Percentiles rank a stretch among this genome's conserved stretches.
Conservation (phyloP, 23 tunicate genomes). For the Oikopleura dioica region DNA sequence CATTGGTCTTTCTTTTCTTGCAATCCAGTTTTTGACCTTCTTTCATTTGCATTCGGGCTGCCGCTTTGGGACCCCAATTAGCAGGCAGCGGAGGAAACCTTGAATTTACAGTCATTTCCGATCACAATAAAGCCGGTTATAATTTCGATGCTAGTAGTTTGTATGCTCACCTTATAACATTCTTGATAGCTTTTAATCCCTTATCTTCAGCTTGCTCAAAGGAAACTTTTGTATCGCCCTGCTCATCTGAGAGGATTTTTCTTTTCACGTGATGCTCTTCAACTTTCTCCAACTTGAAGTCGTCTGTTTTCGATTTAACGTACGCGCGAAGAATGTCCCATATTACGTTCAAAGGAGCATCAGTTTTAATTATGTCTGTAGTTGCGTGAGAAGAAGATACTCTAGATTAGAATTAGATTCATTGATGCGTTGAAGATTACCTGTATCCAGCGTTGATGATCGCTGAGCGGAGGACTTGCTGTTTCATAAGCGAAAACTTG, state of each 20-base stretch:
- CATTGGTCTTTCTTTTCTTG: neutral
- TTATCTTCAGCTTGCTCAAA: neutral
- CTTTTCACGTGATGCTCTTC: neutral
- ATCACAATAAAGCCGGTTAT: too few species aligned
- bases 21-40: neutral
- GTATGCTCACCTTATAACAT: neutral
- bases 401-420: neutral
- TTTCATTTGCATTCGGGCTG: constrained; percentile 18
- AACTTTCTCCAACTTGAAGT: neutral
- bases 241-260: constrained; percentile 21
- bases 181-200: neutral
- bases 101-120: constrained; percentile 22
- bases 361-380: constrained; percentile 26
- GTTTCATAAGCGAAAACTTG: constrained; percentile 14
- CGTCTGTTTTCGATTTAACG: constrained; percentile 14
- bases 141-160: too few species aligned
- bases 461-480: constrained; percentile 20
- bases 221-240: neutral
- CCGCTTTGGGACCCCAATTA: constrained; percentile 91
- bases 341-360: constrained; percentile 40
- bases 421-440: neutral
- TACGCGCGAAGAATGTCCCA: constrained; percentile 75
- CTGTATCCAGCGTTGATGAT: constrained; percentile 37
- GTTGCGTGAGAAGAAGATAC: constrained; percentile 45
- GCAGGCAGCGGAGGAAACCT: constrained; percentile 66